A percentile compares a stretch with the other conserved stretches of the same genome.
Conservation (phyloP, 2,888 invertebrate genomes). For the Therioaphis trifolii region DNA sequence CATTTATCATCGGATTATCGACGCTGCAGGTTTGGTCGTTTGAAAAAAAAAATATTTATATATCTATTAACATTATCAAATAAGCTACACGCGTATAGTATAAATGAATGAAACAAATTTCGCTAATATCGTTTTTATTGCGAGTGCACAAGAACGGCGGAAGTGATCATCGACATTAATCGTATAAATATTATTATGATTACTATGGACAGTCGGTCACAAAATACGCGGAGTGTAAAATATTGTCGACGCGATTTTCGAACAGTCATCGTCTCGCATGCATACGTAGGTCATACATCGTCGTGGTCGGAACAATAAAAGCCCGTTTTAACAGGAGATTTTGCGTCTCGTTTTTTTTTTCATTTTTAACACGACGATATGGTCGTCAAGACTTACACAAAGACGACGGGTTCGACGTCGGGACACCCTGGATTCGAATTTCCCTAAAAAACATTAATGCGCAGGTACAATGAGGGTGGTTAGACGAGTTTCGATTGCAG, state of each 20-base stretch:
- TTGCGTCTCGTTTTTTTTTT: constrained; percentile 7
- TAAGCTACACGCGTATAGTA: no score
- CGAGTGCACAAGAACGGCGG: no score
- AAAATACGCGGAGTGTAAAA: not conserved
- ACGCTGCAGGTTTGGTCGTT: no score
- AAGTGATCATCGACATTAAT: not conserved
- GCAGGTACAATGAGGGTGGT: constrained; percentile 37
- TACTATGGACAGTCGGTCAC: not conserved
- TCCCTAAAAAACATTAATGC: constrained; percentile 35
- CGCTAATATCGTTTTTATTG: no score
- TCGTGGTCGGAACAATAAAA: not conserved
- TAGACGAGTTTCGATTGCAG: constrained; percentile 47
- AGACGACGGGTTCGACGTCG: not conserved
- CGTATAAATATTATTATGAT: not conserved
- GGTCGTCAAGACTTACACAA: no score
- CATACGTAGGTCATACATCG: no score
- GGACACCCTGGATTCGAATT: constrained; percentile 32
- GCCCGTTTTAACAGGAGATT: not conserved
- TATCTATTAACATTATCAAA: no score
- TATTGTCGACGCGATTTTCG: not conserved
- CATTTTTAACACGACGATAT: no score
- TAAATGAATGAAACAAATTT: no score
- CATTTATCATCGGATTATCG: no score
- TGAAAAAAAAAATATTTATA: no score
- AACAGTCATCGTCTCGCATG: constrained; percentile 1